Conservation (phyloP, 2,888 invertebrate genomes). For the Disparrhopalites patrizii region DNA sequence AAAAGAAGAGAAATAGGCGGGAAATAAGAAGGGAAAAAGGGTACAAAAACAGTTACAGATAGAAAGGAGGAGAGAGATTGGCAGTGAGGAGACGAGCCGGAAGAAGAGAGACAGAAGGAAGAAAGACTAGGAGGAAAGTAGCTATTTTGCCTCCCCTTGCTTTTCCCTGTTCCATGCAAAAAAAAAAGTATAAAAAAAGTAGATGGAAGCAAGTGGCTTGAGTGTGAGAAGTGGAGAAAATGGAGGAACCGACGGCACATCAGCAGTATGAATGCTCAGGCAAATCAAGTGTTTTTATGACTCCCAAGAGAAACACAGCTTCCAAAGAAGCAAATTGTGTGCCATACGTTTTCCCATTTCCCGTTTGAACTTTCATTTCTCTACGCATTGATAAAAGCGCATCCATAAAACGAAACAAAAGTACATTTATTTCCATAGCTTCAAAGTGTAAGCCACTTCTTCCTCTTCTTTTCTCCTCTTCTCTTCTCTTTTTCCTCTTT, state of each 20-base stretch:
- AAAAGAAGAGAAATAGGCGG: no score
- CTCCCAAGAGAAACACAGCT: constrained; percentile 44
- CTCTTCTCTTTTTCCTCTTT: constrained; percentile 5
- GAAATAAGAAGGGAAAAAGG: no score
- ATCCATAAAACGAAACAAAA: constrained; percentile 45
- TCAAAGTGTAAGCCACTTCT: constrained; percentile 3
- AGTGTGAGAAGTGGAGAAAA: constrained; percentile 16
- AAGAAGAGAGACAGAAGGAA: neutral
- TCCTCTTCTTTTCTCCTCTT: constrained; percentile 4
- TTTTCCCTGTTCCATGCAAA: neutral
- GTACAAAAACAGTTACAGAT: neutral
- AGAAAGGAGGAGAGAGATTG: neutral
- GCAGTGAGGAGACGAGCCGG: no score
- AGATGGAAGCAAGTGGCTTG: constrained; percentile 1
- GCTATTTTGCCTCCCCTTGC: neutral
- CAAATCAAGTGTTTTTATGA: constrained; percentile 49
- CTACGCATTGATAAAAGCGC: constrained; percentile 40
- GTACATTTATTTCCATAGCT: constrained; percentile 41
- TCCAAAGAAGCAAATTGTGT: constrained; percentile 47
- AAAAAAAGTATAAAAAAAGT: neutral
- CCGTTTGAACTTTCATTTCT: constrained; percentile 47
- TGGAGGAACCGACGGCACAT: constrained; percentile 21
- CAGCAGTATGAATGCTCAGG: constrained; percentile 43
- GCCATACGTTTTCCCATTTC: constrained; percentile 47
- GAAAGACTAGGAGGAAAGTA: neutral